Evolutionary conservation across 2,113 vertebrate genomes (phyloP), one percentile per base, ranked within the genome.

Genomic region (Dicerorhinus sumatrensis): DNA sequence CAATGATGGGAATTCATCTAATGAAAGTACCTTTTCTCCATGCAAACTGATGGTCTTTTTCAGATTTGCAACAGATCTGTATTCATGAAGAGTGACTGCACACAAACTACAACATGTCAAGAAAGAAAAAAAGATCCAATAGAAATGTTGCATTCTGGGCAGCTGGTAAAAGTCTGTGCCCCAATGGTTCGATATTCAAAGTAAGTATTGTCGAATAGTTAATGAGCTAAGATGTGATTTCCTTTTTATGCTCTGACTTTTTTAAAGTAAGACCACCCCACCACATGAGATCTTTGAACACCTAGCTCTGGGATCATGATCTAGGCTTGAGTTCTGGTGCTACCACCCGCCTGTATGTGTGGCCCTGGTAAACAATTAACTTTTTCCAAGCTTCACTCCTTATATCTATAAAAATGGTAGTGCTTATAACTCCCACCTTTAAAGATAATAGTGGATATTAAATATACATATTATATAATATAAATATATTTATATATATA

Each of bases 171-270:
- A 98, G 99, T 99, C 63, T 99, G 99, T 93, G 99, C 99, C 0
- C 99, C 99, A 0, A 99, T 99, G 99, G 99, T 99, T 21, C 99
- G 99, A 79, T 99, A 99, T 98, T 99, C 99, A 85, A 99, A 99
- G 99, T 99, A 99, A 99, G 99, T 99, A 0, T 69, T 94, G 0
- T 77, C 90, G 76, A 91, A 80, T 87, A 42, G 20, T 87, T 83
- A 91, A 91, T 81, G 46, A 97, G 17, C 25, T 27, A 42, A 60
- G 18, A 86, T 83, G 17, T 94, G 36, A 88, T 79, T 96, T 94
- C 48, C 18, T 16, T 96, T 82, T 67, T 62, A 23, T 86, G 21
- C 27, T 23, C 89, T 94, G 88, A 73, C 23, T 46, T 62, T 75
- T 54, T 88, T 17, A 11, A 72, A 29, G 8, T 62, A 89, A 87